Evolutionary conservation across 2,113 vertebrate species (phyloP).

Genomic region (Cephalopholis sonnerati): DNA sequence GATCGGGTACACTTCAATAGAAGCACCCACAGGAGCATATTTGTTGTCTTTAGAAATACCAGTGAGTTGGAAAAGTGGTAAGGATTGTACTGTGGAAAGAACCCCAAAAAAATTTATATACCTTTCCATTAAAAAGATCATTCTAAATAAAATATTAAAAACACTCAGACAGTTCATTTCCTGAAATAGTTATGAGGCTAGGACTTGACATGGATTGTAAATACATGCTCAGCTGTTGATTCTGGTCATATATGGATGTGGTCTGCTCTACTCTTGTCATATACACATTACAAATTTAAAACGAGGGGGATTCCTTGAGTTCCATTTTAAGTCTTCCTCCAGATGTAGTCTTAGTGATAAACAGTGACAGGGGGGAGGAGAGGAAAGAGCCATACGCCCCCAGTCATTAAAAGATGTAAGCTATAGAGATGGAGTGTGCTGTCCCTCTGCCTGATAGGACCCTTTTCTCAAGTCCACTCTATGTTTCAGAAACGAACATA

Average conservation of each 20-base stretch:
- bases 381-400: not conserved
- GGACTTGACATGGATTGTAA: not conserved
- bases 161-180: not conserved
- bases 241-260: not conserved
- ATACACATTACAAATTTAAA: conserved; percentile 30
- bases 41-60: not conserved
- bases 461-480: conserved; percentile 12
- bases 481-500: conserved; percentile 26
- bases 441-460: conserved; percentile 10
- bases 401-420: conserved; percentile 53
- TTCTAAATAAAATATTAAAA: not conserved
- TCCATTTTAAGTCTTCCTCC: not conserved
- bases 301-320: not conserved
- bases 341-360: conserved; percentile 36
- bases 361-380: not conserved
- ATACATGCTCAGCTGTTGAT: not conserved
- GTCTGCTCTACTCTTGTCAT: not conserved
- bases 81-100: not conserved
- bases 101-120: not conserved
- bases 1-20: not conserved
- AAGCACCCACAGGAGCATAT: not conserved
- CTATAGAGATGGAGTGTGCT: conserved; percentile 14
- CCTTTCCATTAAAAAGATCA: not conserved
- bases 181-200: not conserved
- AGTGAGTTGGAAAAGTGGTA: not conserved